Base-by-base conservation (phyloP, 2,113 vertebrate genomes). In the Potamarius usumacintae region DNA sequence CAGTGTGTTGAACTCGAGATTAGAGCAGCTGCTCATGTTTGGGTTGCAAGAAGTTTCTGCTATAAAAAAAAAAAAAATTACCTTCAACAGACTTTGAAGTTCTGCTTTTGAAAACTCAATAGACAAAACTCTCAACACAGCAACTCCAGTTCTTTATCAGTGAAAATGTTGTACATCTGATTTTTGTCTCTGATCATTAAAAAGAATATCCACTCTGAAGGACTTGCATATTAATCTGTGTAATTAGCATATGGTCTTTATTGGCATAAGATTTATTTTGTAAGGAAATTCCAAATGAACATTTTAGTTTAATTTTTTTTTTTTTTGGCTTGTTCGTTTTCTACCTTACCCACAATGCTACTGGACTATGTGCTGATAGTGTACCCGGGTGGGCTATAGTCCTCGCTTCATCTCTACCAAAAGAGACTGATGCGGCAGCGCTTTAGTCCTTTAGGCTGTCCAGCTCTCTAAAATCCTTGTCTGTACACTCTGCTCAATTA, bases 1-100 rank as follows among this genome's bases (percentile, higher is more conserved):
- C 84, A 42, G 87, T 57, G 4, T 84, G 48, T 83, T 84, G 85
- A 18, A 1, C 76, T 83, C 53, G 42, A 58, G 34, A 58, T 18
- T 27, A 15, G 55, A 82, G 53, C 78, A 87, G 53, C 67, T 72
- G 65, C 22, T 82, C n/a, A 7, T 42, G 7, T 65, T 86, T 72
- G 30, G 18, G 30, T 71, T 57, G 14, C 25, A 50, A 78, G 42
- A 30, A 50, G n/a, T 78, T 78, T 77, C 57, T 12, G 58, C 71
- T 78, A 22, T 52, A 30, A 76, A 85, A 74, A 12, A 42, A 42
- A 52, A 76, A 85, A 74, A 12, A 30, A 30, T 57, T 22, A 65
- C 76, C 53, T 62, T 53, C 20, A 85, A 25, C 25, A 7, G 6
- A 12, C 57, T 78, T 72, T 72, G 69, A 71, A 42, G 52, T 57